Evolutionary conservation across 2,113 vertebrate species (phyloP).

Genomic region (Ailurus styani): DNA sequence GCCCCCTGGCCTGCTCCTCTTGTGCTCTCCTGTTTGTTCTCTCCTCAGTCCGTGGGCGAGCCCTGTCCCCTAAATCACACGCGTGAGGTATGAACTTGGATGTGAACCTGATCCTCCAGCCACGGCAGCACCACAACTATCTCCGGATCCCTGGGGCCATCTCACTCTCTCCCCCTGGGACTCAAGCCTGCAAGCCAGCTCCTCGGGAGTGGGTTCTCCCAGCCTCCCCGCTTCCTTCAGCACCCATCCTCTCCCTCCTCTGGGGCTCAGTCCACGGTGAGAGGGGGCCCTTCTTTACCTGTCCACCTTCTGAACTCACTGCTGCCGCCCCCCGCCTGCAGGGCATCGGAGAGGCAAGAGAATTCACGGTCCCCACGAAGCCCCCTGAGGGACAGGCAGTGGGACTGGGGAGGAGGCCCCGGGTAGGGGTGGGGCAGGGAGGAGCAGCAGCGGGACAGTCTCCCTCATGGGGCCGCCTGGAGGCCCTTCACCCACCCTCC

Average conservation of each 20-base stretch:
- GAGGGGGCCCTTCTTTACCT: background rate
- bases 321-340: accelerated
- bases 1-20: background rate
- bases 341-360: background rate
- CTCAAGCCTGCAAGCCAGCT: background rate
- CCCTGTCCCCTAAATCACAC: background rate
- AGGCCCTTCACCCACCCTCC: background rate
- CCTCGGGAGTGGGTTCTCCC: background rate
- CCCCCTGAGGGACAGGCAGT: background rate
- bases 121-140: accelerated
- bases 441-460: background rate
- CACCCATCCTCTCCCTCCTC: background rate
- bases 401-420: background rate
- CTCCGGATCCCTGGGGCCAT: accelerated
- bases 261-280: background rate
- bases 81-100: accelerated
- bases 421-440: background rate
- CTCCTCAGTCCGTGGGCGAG: background rate
- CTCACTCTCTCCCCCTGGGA: background rate
- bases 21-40: background rate
- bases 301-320: background rate
- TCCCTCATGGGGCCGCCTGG: background rate
- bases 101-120: background rate
- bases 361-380: background rate
- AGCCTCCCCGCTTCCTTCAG: background rate